Conservation (phyloP, 1,140 invertebrate genomes). For the Drosophila rufa region DNA sequence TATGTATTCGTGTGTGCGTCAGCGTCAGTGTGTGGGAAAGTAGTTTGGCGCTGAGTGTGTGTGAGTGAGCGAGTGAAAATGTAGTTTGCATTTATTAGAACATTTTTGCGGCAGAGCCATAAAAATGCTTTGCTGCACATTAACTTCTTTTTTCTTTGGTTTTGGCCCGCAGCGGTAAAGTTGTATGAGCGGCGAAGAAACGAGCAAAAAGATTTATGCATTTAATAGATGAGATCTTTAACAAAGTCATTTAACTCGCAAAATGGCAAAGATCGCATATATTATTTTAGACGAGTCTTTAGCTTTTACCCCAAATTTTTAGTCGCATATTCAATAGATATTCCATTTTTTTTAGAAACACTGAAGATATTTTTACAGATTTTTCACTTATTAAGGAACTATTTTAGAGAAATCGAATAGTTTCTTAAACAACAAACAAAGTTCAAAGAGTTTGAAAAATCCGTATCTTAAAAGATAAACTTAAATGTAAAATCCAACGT, state of each 20-base stretch:
- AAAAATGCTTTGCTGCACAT: conserved; percentile 75
- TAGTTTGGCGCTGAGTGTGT: conserved; percentile 14
- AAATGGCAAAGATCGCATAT: not conserved
- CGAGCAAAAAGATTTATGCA: not conserved
- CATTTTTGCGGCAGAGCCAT: conserved; percentile 73
- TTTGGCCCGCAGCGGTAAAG: conserved; percentile 3
- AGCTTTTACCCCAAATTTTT: not conserved
- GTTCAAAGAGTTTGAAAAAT: too few species aligned
- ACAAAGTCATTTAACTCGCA: conserved; percentile 2
- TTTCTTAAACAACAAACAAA: too few species aligned
- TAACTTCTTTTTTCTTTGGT: conserved; percentile 43
- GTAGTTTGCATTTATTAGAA: conserved; percentile 81
- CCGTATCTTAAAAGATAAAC: too few species aligned
- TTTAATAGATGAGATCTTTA: conserved; percentile 13
- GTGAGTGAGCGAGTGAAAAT: conserved; percentile 43
- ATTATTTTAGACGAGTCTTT: not conserved
- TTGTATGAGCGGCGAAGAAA: conserved; percentile 1
- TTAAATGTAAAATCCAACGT: too few species aligned
- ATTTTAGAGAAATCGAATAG: too few species aligned
- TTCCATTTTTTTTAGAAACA: too few species aligned
- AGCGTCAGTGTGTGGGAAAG: conserved; percentile 15
- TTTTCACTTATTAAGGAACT: too few species aligned
- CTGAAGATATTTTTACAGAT: too few species aligned
- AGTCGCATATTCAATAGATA: not conserved
- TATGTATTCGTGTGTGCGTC: conserved; percentile 16